Evolutionary conservation across 2,888 invertebrate genomes (phyloP).

Genomic region (Tipula confusa): DNA sequence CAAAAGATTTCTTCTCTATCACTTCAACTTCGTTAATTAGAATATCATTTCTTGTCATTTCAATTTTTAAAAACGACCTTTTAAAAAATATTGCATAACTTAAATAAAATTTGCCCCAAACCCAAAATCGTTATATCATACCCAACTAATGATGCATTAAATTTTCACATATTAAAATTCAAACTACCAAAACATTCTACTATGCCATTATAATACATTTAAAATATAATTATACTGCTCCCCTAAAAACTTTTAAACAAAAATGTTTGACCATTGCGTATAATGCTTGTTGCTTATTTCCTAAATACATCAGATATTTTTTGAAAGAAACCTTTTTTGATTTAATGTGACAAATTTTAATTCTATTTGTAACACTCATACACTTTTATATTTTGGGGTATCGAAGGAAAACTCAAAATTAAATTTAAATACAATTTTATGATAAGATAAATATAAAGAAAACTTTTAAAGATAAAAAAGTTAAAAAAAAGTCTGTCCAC

Average conservation of each 20-base stretch:
- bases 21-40: too few relatives aligned
- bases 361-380: not conserved
- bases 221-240: not conserved
- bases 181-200: not conserved
- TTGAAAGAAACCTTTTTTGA: not conserved
- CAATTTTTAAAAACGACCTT: too few relatives aligned
- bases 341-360: slow-evolving; percentile 12
- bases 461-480: not conserved
- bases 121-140: too few relatives aligned
- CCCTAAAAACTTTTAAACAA: not conserved
- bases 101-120: too few relatives aligned
- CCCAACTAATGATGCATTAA: not conserved
- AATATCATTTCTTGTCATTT: too few relatives aligned
- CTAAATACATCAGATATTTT: not conserved
- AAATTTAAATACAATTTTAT: not conserved
- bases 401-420: slow-evolving; percentile 3
- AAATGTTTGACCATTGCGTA: not conserved
- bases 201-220: not conserved
- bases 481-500: not conserved
- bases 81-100: too few relatives aligned
- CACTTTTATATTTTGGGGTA: not conserved
- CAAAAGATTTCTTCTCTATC: too few relatives aligned
- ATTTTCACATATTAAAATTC: not conserved
- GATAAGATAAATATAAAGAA: not conserved
- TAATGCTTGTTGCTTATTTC: not conserved